Percentiles rank a stretch among this genome's conserved stretches.
phyloP scores from a whole-genome alignment of 2,888 invertebrate species.

The Chymomyza fuscimana region DNA sequence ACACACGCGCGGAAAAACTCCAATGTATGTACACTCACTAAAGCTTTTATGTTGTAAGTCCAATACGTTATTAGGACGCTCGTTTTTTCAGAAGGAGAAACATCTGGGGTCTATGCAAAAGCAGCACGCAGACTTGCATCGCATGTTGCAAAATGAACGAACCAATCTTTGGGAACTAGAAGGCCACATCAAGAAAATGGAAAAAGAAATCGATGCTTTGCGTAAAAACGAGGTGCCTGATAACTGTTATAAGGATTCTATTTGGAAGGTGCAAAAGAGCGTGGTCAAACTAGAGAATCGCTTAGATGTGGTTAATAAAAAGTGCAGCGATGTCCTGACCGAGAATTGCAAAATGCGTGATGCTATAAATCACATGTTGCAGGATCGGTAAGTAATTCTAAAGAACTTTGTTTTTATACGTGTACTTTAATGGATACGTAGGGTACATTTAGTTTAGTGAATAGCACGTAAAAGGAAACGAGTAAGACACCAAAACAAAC shows the following conservation, averaged over 20 bases:
- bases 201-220: slow-evolving; percentile 77
- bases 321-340: slow-evolving; percentile 87
- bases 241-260: slow-evolving; percentile 80
- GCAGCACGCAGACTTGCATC: slow-evolving; percentile 66
- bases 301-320: slow-evolving; percentile 87
- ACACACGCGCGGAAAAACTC: slow-evolving; percentile 75
- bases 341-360: slow-evolving; percentile 87
- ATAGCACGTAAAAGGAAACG: no score
- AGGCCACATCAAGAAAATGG: slow-evolving; percentile 80
- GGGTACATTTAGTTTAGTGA: no score
- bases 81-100: slow-evolving; percentile 64
- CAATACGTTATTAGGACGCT: neutral
- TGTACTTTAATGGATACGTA: no score
- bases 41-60: neutral
- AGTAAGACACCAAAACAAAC: no score
- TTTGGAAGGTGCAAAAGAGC: slow-evolving; percentile 79
- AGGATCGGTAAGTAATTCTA: slow-evolving; percentile 83
- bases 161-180: slow-evolving; percentile 80
- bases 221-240: slow-evolving; percentile 80
- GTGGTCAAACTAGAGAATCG: slow-evolving; percentile 87
- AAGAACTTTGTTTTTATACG: no score
- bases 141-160: slow-evolving; percentile 71
- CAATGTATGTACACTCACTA: slow-evolving; percentile 62
- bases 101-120: slow-evolving; percentile 63
- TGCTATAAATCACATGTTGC: slow-evolving; percentile 90